Percentiles rank a stretch among this genome's conserved stretches.
phyloP scores from a whole-genome alignment of 2,113 vertebrate genomes.

The Physeter macrocephalus region DNA sequence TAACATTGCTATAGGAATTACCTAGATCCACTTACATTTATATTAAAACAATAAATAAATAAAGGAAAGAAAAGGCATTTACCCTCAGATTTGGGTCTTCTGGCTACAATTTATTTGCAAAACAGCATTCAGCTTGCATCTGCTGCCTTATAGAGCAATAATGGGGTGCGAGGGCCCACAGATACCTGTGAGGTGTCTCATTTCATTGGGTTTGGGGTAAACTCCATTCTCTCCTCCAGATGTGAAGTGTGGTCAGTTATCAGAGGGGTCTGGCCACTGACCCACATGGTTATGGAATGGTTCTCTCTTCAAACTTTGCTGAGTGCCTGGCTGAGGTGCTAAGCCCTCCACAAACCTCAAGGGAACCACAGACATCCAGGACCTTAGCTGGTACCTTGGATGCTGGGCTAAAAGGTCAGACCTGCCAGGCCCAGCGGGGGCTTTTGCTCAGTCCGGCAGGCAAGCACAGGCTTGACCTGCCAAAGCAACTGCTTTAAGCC shows the following conservation, averaged over 20 bases:
- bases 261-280: neutral
- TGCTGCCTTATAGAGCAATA: neutral
- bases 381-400: neutral
- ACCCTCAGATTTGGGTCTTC: neutral
- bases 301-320: neutral
- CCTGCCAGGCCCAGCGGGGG: neutral
- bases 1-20: neutral
- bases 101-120: neutral
- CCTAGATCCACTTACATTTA: neutral
- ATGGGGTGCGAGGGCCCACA: neutral
- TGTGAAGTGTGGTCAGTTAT: neutral
- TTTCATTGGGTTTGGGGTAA: neutral
- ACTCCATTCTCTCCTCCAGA: neutral
- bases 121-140: neutral
- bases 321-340: neutral
- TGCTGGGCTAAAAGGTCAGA: neutral
- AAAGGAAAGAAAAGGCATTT: neutral
- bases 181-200: neutral
- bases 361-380: neutral
- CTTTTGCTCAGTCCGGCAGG: neutral
- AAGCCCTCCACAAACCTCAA: neutral
- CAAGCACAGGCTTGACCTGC: neutral
- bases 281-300: neutral
- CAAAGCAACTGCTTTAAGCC: constrained; percentile 13
- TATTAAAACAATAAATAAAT: neutral